A percentile compares a stretch with the other conserved stretches of the same genome.
Evolutionary conservation across 2,113 vertebrate genomes (phyloP).

Genomic region (Seriola dumerili): DNA sequence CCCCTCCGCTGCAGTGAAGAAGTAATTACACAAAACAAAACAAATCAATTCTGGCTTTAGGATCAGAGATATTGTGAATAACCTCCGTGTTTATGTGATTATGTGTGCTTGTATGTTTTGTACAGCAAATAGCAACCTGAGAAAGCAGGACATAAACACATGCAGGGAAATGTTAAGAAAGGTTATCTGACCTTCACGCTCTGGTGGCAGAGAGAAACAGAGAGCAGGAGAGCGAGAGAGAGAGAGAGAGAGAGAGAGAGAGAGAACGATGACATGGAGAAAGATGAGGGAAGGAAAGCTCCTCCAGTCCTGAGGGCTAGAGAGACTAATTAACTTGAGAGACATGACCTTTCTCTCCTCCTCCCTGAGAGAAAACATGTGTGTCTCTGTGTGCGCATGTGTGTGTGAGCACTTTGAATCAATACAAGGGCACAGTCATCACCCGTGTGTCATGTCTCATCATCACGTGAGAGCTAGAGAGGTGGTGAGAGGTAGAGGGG

Average conservation of each 20-base stretch:
- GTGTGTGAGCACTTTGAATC: slow-evolving; percentile 36
- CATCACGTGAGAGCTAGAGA: slow-evolving; percentile 21
- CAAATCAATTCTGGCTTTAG: slow-evolving; percentile 51
- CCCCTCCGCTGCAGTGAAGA: slow-evolving; percentile 4
- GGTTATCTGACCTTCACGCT: slow-evolving; percentile 31
- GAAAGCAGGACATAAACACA: neutral
- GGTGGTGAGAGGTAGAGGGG: neutral
- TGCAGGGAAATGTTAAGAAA: neutral
- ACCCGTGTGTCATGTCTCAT: slow-evolving; percentile 38
- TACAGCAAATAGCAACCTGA: neutral
- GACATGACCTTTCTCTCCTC: slow-evolving; percentile 57
- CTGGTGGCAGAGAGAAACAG: neutral
- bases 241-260: neutral
- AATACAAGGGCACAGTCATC: slow-evolving; percentile 43
- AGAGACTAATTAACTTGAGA: slow-evolving; percentile 70
- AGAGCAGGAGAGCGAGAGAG: neutral
- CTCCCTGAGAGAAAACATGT: slow-evolving; percentile 23
- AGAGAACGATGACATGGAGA: neutral
- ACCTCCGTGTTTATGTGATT: neutral
- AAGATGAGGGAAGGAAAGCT: slow-evolving; percentile 20
- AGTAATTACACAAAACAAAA: slow-evolving; percentile 46
- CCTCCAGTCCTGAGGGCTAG: slow-evolving; percentile 40
- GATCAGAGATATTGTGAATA: slow-evolving; percentile 9
- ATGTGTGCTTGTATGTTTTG: neutral
- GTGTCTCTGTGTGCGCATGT: slow-evolving; percentile 6